Conservation (phyloP, 1,140 invertebrate genomes). For the Hyles vespertilio region DNA sequence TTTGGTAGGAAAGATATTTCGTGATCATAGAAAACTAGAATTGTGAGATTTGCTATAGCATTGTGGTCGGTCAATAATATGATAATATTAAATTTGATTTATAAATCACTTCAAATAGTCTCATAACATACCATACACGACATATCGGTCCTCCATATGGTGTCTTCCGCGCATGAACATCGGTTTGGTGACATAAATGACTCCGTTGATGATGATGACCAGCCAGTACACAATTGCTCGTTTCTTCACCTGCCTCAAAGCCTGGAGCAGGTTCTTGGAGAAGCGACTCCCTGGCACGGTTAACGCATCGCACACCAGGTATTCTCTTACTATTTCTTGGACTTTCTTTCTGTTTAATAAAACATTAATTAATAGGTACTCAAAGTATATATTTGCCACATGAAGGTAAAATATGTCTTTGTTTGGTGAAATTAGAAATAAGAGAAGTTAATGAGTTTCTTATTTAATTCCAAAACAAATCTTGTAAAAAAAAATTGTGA, state of each 20-base stretch:
- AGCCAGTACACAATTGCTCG: slow-evolving; percentile 27
- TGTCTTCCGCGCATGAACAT: slow-evolving; percentile 24
- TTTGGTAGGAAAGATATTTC: too few relatives aligned
- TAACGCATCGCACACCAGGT: slow-evolving; percentile 11
- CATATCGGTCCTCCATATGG: slow-evolving; percentile 21
- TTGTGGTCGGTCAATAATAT: too few relatives aligned
- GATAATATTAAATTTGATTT: too few relatives aligned
- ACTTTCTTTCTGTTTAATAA: slow-evolving; percentile 11
- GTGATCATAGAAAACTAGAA: too few relatives aligned
- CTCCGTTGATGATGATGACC: slow-evolving; percentile 18
- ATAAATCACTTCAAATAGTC: not conserved
- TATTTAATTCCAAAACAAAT: too few relatives aligned
- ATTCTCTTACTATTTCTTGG: slow-evolving; percentile 8
- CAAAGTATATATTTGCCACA: too few relatives aligned
- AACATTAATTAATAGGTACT: not conserved
- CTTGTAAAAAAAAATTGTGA: too few relatives aligned
- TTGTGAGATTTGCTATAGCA: too few relatives aligned
- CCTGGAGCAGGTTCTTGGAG: slow-evolving; percentile 6
- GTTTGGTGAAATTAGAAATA: too few relatives aligned
- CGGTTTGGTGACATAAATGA: slow-evolving; percentile 22
- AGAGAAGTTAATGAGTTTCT: too few relatives aligned
- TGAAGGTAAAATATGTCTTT: too few relatives aligned
- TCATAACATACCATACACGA: slow-evolving; percentile 18
- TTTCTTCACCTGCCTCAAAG: slow-evolving; percentile 22
- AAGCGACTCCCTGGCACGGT: slow-evolving; percentile 14